These are phyloP conservation scores for Macrosteles quadrilineatus DNA, from an alignment of 1,140 invertebrate genomes.

Conservation along the genomic window DNA sequence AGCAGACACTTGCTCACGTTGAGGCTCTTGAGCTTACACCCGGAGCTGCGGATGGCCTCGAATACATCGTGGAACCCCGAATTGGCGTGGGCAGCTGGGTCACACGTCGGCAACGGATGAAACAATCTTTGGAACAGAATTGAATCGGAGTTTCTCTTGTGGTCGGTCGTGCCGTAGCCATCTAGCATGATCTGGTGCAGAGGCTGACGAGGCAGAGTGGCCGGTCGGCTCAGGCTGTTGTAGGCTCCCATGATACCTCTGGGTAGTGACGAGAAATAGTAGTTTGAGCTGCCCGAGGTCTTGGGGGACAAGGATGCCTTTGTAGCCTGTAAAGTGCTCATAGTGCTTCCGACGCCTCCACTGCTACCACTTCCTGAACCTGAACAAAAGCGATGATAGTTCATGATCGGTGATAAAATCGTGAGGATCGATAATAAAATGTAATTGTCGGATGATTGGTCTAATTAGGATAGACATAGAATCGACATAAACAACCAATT, in stretches of 20 bases:
- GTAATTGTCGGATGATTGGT: too few relatives aligned
- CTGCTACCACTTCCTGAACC: slow-evolving; percentile 54
- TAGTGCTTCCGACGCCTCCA: slow-evolving; percentile 49
- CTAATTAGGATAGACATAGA: too few relatives aligned
- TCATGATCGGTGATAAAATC: not conserved
- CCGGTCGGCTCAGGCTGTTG: slow-evolving; percentile 51
- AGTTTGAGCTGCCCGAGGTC: slow-evolving; percentile 35
- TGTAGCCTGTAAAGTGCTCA: slow-evolving; percentile 48
- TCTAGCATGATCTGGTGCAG: slow-evolving; percentile 48
- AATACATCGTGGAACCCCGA: slow-evolving; percentile 55
- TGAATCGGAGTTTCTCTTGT: slow-evolving; percentile 57
- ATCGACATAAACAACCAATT: too few relatives aligned
- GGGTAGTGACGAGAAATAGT: slow-evolving; percentile 53
- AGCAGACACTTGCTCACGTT: slow-evolving; percentile 57
- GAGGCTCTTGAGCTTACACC: slow-evolving; percentile 54
- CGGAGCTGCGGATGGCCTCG: slow-evolving; percentile 52
- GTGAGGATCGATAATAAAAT: too few relatives aligned
- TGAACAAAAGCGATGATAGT: slow-evolving; percentile 26
- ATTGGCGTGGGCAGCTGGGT: slow-evolving; percentile 51
- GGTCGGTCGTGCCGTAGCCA: slow-evolving; percentile 46
- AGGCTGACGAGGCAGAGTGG: slow-evolving; percentile 53
- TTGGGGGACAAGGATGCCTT: slow-evolving; percentile 45
- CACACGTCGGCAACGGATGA: slow-evolving; percentile 55
- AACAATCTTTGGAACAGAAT: slow-evolving; percentile 55
- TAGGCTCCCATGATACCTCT: slow-evolving; percentile 51